Base-by-base conservation (phyloP, 2,113 vertebrate genomes). In the Mohoua ochrocephala region DNA sequence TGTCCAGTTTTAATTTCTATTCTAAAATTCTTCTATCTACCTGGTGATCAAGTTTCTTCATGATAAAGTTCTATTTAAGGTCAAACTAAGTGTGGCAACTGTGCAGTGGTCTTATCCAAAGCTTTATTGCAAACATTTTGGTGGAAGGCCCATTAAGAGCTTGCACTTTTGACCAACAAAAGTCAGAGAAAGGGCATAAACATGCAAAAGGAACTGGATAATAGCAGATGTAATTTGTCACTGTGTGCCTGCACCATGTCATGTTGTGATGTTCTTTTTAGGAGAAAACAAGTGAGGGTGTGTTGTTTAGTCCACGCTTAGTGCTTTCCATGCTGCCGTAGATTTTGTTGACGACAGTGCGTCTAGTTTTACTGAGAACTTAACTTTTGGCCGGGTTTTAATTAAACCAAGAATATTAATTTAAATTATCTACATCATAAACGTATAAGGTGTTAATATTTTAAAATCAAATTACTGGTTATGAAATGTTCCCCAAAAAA, bases 201-300 rank as follows among this genome's bases (percentile, higher is more conserved):
- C 15, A 13, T 24, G 20, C 11, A 85, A 71, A 78, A 77, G 42
- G 65, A 85, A 15, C 27, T 67, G 28, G 50, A 27, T 49, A 35
- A 57, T 3, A 37, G 22, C 2, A 4, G 28, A 28, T 2, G 1
- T 7, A 30, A 7, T 75, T 53, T 42, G 50, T 39, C 49, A 31
- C 23, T 47, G 11, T 70, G 10, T 44, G 27, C 0, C 0, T 52
- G 7, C 3, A 49, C 31, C 8, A 6, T 24, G 3, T 71, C 10
- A 10, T 59, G 14, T 33, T 82, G 28, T 59, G 76, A 35, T 27
- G 33, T 54, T 41, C 9, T 77, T 88, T 54, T 31, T 9, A 15
- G 39, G 13, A 82, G 41, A 67, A 81, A n/a, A 44, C 15, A 49
- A 63, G 30, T 1, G 1, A 68, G 21, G 21, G 6, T 42, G 6